These are phyloP conservation scores for Trichonephila clavata DNA, from an alignment of 1,140 invertebrate species.

Conservation along the genomic window DNA sequence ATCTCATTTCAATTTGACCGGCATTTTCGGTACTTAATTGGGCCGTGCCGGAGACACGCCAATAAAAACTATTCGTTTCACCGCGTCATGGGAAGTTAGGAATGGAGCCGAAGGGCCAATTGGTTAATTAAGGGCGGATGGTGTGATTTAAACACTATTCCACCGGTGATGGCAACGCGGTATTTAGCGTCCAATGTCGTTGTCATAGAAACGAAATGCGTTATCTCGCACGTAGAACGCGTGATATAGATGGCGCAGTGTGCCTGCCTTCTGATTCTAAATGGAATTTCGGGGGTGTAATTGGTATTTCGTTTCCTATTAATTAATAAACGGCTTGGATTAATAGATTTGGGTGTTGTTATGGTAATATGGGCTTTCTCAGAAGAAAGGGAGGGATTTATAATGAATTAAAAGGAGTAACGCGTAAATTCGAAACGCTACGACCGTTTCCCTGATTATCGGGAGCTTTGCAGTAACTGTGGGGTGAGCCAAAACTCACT, in stretches of 20 bases:
- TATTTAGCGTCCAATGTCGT: slow-evolving; percentile 35
- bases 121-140: slow-evolving; percentile 61
- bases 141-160: slow-evolving; percentile 46
- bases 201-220: slow-evolving; percentile 16
- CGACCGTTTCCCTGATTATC: no score
- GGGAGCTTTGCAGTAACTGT: no score
- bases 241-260: neutral
- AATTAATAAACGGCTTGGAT: neutral
- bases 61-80: slow-evolving; percentile 63
- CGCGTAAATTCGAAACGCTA: no score
- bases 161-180: slow-evolving; percentile 39
- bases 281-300: neutral
- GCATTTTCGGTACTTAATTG: slow-evolving; percentile 33
- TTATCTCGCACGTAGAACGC: neutral
- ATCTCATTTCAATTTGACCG: slow-evolving; percentile 43
- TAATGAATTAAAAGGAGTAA: no score
- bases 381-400: no score
- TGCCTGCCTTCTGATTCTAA: neutral
- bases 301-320: neutral
- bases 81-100: slow-evolving; percentile 19
- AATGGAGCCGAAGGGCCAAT: slow-evolving; percentile 11
- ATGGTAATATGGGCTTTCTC: no score
- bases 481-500: no score
- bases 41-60: slow-evolving; percentile 4
- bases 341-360: no score